Conservation (phyloP, 2,888 invertebrate species). For the Trichogramma evanescens region DNA sequence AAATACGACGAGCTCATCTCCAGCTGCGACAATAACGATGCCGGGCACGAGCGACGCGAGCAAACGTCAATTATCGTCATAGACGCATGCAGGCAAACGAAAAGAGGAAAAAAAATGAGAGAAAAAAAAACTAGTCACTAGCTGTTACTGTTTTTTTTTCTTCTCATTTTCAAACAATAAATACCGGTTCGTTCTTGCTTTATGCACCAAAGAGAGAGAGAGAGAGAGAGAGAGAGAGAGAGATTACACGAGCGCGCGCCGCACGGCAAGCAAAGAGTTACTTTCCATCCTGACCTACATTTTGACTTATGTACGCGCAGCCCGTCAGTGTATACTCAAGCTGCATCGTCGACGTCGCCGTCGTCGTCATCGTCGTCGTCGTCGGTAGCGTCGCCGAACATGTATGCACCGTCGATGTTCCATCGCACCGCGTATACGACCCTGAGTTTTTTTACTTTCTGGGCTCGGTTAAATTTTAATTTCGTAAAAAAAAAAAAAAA, state of each 20-base stretch:
- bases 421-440: slow-evolving; percentile 16
- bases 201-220: slow-evolving; percentile 23
- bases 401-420: slow-evolving; percentile 1
- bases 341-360: slow-evolving; percentile 1
- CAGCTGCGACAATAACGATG: no score
- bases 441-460: slow-evolving; percentile 27
- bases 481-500: neutral
- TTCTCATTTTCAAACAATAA: slow-evolving; percentile 24
- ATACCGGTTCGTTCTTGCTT: slow-evolving; percentile 28
- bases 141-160: no score
- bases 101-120: neutral
- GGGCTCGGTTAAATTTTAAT: slow-evolving; percentile 23
- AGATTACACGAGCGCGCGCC: slow-evolving; percentile 22
- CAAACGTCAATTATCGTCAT: no score
- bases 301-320: slow-evolving; percentile 22
- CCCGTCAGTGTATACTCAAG: slow-evolving; percentile 10
- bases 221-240: neutral
- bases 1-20: no score
- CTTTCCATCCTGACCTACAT: slow-evolving; percentile 42
- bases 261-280: slow-evolving; percentile 33
- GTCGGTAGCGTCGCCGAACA: slow-evolving; percentile 26
- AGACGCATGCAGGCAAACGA: no score
- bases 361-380: slow-evolving; percentile 8
- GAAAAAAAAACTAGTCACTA: slow-evolving; percentile 17
- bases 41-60: no score